Evolutionary conservation across 2,888 invertebrate species (phyloP).

Genomic region (Chrysopilus asiliformis): DNA sequence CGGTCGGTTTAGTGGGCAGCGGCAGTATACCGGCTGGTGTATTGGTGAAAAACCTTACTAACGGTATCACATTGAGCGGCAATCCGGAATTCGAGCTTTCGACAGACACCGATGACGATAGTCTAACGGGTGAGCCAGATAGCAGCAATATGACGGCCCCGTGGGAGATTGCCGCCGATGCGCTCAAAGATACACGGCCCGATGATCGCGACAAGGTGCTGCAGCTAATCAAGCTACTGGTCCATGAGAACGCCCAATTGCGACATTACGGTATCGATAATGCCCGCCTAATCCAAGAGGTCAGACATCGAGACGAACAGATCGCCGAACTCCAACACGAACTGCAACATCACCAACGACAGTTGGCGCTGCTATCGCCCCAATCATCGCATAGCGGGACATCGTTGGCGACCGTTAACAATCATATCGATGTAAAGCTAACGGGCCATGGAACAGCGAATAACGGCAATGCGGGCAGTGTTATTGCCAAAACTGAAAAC

Average conservation of each 20-base stretch:
- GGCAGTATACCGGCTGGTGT: slow-evolving; percentile 9
- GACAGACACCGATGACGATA: slow-evolving; percentile 58
- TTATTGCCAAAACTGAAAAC: slow-evolving; percentile 17
- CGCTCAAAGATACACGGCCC: slow-evolving; percentile 29
- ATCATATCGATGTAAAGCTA: slow-evolving; percentile 14
- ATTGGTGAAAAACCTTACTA: slow-evolving; percentile 13
- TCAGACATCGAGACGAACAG: slow-evolving; percentile 29
- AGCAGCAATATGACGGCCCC: slow-evolving; percentile 34
- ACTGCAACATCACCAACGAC: slow-evolving; percentile 27
- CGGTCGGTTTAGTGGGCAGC: slow-evolving; percentile 7
- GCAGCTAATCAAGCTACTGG: slow-evolving; percentile 24
- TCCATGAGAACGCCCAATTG: slow-evolving; percentile 32
- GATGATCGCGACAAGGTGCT: slow-evolving; percentile 32
- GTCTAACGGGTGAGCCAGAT: slow-evolving; percentile 33
- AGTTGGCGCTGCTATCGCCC: slow-evolving; percentile 18
- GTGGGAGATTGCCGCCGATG: slow-evolving; percentile 33
- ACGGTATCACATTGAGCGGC: slow-evolving; percentile 13
- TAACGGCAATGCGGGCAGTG: slow-evolving; percentile 15
- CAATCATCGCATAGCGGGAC: too few species aligned
- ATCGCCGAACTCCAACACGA: slow-evolving; percentile 31
- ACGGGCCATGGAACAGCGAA: slow-evolving; percentile 3
- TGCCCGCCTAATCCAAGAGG: slow-evolving; percentile 27
- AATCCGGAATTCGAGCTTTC: slow-evolving; percentile 53
- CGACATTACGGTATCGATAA: slow-evolving; percentile 24
- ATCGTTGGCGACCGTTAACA: slow-evolving; percentile 13